phyloP scores from a whole-genome alignment of 2,797 vertebrate genomes.

The Cossypha heuglini region DNA sequence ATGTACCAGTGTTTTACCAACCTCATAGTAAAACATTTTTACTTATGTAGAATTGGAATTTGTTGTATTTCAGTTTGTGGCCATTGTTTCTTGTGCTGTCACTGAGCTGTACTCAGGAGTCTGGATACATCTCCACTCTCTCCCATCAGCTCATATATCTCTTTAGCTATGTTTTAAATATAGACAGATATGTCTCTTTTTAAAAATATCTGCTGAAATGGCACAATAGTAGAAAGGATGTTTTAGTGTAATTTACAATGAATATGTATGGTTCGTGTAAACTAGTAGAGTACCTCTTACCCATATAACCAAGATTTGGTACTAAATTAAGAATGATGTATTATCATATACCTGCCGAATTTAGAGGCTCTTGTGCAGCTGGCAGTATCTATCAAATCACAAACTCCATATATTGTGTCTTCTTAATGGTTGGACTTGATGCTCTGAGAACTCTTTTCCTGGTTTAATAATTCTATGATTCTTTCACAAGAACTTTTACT shows the following conservation, averaged over 20 bases:
- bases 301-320: not conserved
- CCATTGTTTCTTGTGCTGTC: not conserved
- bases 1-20: not conserved
- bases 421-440: not conserved
- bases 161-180: not conserved
- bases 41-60: not conserved
- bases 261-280: not conserved
- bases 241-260: not conserved
- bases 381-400: not conserved
- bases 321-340: not conserved
- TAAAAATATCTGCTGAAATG: not conserved
- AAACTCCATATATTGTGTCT: not conserved
- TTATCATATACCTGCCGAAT: not conserved
- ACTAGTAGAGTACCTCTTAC: not conserved
- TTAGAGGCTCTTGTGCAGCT: not conserved
- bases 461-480: not conserved
- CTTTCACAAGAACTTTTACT: not conserved
- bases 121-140: fast-evolving
- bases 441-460: not conserved
- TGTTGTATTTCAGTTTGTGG: not conserved
- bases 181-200: not conserved
- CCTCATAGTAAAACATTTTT: not conserved
- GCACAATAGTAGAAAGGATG: not conserved
- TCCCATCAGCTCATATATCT: not conserved
- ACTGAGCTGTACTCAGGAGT: not conserved